These are phyloP conservation scores for Chrysolophus pictus DNA, from an alignment of 2,797 vertebrate genomes.

Conservation along the genomic window DNA sequence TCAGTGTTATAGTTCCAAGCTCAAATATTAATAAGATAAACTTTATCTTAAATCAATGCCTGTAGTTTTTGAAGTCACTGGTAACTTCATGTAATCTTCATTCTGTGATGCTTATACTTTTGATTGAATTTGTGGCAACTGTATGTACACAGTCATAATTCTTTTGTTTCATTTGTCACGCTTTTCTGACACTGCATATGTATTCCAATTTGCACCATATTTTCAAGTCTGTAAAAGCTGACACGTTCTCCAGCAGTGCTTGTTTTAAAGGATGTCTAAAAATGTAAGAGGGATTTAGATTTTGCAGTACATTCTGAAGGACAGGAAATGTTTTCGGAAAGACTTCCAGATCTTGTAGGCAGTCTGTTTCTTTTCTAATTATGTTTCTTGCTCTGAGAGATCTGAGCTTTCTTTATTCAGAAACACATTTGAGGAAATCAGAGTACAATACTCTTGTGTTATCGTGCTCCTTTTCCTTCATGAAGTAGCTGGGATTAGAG, in stretches of 20 bases:
- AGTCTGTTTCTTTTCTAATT: background rate
- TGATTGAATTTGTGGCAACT: background rate
- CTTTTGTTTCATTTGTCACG: background rate
- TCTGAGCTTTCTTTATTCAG: background rate
- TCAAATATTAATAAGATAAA: background rate
- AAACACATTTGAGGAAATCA: background rate
- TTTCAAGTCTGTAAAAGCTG: background rate
- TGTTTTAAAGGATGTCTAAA: background rate
- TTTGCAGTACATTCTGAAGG: background rate
- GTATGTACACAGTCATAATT: background rate
- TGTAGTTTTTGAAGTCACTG: background rate
- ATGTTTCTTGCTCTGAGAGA: background rate
- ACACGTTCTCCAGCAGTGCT: background rate
- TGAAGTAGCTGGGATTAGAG: background rate
- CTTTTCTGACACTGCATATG: background rate
- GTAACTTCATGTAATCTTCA: background rate
- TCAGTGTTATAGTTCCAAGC: background rate
- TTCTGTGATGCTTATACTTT: background rate
- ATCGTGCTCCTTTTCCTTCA: background rate
- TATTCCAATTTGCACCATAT: background rate
- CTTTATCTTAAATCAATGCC: background rate
- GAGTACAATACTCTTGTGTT: background rate
- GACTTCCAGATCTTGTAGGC: background rate
- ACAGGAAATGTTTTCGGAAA: background rate
- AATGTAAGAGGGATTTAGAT: background rate